These are phyloP conservation scores for Macrosoma leucophasiata DNA, from an alignment of 2,888 invertebrate species.

Conservation along the genomic window DNA sequence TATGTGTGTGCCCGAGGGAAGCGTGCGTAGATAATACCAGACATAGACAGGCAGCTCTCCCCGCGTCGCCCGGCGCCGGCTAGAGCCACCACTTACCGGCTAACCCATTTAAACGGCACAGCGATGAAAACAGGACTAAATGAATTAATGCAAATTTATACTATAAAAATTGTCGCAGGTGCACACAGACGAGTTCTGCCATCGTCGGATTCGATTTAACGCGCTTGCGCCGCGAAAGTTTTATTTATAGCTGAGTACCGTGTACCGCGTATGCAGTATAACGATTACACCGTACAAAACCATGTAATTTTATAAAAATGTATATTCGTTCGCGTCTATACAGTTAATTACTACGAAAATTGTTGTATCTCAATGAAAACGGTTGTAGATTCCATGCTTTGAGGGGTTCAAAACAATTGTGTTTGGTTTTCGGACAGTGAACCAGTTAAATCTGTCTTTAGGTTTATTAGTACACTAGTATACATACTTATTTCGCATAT, in stretches of 20 bases:
- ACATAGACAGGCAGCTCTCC: too few species aligned
- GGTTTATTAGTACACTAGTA: too few species aligned
- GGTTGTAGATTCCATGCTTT: too few species aligned
- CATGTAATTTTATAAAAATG: constrained; percentile 33
- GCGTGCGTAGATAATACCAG: constrained; percentile 21
- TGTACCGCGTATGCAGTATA: constrained; percentile 31
- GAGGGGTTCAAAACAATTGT: too few species aligned
- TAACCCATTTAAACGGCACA: constrained; percentile 68
- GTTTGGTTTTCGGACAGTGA: too few species aligned
- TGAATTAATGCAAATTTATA: constrained; percentile 76
- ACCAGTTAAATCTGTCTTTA: too few species aligned
- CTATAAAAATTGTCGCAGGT: constrained; percentile 77
- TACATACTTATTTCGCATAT: too few species aligned
- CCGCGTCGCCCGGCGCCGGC: constrained; percentile 31
- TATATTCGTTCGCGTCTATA: too few species aligned
- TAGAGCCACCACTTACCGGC: constrained; percentile 70
- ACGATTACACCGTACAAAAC: constrained; percentile 45
- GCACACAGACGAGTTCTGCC: constrained; percentile 67
- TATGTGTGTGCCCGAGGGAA: constrained; percentile 10
- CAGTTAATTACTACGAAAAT: too few species aligned
- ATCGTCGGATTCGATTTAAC: constrained; percentile 70
- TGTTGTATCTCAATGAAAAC: too few species aligned
- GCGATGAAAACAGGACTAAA: constrained; percentile 71
- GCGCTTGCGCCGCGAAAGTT: constrained; percentile 64
- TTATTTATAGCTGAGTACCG: constrained; percentile 60